Percentiles rank a stretch among this genome's conserved stretches.
These are phyloP conservation scores for Eurytoma californica DNA, from an alignment of 2,888 invertebrate genomes.

Conservation along the genomic window DNA sequence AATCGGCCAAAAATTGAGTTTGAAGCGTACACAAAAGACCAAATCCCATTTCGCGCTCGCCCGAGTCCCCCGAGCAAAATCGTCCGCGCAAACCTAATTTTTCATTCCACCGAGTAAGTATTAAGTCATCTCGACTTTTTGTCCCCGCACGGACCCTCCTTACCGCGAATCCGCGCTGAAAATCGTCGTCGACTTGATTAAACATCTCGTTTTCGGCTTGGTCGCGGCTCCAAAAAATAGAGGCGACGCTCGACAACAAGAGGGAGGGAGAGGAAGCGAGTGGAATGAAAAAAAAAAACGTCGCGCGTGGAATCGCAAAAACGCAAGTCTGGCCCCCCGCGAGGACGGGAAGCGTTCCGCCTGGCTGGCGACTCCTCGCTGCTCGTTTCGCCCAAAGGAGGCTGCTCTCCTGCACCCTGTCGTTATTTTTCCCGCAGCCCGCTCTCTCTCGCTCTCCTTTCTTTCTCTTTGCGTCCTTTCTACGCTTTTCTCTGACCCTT, in stretches of 20 bases:
- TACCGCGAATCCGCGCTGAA: not conserved
- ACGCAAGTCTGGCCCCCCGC: constrained; percentile 7
- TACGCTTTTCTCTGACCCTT: not conserved
- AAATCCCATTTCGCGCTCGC: constrained; percentile 12
- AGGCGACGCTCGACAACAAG: constrained; percentile 12
- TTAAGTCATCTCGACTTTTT: not conserved
- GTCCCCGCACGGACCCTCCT: too few species aligned
- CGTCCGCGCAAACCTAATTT: constrained; percentile 4
- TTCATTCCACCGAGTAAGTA: not conserved
- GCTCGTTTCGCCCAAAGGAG: constrained; percentile 9
- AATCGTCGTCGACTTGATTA: constrained; percentile 11
- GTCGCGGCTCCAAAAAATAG: constrained; percentile 1
- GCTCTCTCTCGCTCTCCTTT: not conserved
- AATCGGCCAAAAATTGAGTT: too few species aligned
- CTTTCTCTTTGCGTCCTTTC: not conserved
- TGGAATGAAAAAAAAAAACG: constrained; percentile 22
- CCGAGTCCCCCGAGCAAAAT: not conserved
- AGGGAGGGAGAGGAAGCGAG: constrained; percentile 32
- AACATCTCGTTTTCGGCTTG: constrained; percentile 34
- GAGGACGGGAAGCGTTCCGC: constrained; percentile 32
- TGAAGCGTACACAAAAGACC: too few species aligned
- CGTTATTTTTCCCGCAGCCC: not conserved
- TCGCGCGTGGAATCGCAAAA: constrained; percentile 30
- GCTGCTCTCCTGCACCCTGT: constrained; percentile 22
- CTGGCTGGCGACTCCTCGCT: constrained; percentile 46